These are phyloP conservation scores for Hypanus sabinus DNA, from an alignment of 2,113 vertebrate species.

Conservation along the genomic window DNA sequence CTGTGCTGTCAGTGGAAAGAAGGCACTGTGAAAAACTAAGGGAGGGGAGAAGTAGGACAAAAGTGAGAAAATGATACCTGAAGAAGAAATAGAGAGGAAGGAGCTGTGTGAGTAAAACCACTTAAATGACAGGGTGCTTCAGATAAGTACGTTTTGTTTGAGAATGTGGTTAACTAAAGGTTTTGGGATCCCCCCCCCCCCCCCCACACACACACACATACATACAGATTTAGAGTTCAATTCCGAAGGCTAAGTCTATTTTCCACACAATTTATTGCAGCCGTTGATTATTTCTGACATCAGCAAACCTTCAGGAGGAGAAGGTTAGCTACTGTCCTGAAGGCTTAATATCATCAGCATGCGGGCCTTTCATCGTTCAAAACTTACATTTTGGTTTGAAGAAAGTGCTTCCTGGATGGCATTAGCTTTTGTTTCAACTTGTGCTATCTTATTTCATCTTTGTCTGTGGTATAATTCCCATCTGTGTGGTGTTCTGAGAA, in stretches of 20 bases:
- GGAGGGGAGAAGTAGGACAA: slow-evolving; percentile 38
- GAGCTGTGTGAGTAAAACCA: slow-evolving; percentile 47
- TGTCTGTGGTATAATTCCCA: not conserved
- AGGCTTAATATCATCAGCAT: slow-evolving; percentile 18
- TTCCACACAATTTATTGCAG: slow-evolving; percentile 22
- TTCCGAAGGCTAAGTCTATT: not conserved
- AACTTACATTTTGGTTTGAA: not conserved
- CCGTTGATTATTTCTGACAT: not conserved
- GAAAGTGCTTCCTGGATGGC: not conserved
- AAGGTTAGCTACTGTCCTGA: not conserved
- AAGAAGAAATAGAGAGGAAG: slow-evolving; percentile 37
- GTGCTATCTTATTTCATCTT: slow-evolving; percentile 28
- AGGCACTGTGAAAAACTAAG: slow-evolving; percentile 28
- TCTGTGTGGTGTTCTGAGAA: slow-evolving; percentile 25
- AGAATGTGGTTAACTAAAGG: not conserved
- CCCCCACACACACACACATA: not conserved
- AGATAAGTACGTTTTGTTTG: not conserved
- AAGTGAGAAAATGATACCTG: slow-evolving; percentile 41
- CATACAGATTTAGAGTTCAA: not conserved
- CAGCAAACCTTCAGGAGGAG: not conserved
- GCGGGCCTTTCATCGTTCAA: not conserved
- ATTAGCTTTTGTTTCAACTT: slow-evolving; percentile 19
- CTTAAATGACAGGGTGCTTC: slow-evolving; percentile 46
- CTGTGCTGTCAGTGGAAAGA: slow-evolving; percentile 47
- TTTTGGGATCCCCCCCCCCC: not conserved